Conservation (phyloP, 1,140 invertebrate genomes). For the Meloidogyne floridensis region DNA sequence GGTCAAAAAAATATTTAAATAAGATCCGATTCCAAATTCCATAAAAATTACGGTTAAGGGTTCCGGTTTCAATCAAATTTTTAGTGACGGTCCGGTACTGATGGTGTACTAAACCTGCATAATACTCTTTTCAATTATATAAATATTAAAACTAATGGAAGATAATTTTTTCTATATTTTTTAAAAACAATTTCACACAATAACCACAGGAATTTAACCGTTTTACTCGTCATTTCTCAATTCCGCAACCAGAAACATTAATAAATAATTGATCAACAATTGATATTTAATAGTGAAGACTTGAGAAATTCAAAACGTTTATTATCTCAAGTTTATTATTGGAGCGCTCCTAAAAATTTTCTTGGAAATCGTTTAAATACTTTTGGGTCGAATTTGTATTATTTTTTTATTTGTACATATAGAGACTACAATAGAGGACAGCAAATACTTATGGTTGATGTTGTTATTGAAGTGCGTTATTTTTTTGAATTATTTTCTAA, state of each 20-base stretch:
- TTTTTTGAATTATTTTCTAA: neutral
- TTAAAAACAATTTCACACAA: constrained; percentile 45
- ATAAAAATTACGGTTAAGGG: too few species aligned
- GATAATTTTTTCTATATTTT: neutral
- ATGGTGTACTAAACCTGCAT: too few species aligned
- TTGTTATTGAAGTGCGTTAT: constrained; percentile 78
- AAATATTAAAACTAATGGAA: too few species aligned
- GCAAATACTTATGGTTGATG: constrained; percentile 76
- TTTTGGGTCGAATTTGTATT: constrained; percentile 81
- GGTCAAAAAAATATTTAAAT: too few species aligned
- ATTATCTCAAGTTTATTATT: constrained; percentile 76
- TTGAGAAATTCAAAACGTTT: constrained; percentile 68
- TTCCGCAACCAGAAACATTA: neutral
- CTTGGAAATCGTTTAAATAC: constrained; percentile 72
- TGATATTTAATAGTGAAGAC: constrained; percentile 50
- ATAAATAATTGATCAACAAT: constrained; percentile 12
- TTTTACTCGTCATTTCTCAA: constrained; percentile 59
- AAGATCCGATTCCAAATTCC: too few species aligned
- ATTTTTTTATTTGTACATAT: constrained; percentile 81
- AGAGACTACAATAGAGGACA: constrained; percentile 76
- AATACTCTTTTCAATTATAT: too few species aligned
- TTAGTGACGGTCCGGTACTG: too few species aligned
- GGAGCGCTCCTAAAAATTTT: constrained; percentile 77
- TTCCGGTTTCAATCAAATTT: too few species aligned
- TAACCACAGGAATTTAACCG: constrained; percentile 67